Conservation (phyloP, 2,797 vertebrate genomes). For the Phrynocephalus guinanensis region DNA sequence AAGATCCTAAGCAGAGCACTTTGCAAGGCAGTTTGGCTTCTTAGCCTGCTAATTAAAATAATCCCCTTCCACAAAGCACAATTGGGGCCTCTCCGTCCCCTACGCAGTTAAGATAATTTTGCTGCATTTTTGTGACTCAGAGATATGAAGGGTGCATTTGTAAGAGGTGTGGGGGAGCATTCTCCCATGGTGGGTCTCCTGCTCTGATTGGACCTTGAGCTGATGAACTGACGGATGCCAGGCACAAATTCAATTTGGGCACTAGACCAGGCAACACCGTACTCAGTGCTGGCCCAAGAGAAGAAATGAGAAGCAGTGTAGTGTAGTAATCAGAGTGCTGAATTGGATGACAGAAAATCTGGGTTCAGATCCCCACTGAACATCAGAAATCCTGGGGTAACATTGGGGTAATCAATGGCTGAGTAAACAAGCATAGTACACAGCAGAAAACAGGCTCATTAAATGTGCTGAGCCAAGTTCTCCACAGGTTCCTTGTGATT, state of each 20-base stretch:
- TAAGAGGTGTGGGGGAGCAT: neutral
- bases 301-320: neutral
- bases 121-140: constrained; percentile 1
- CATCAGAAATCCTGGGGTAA: too few relatives aligned
- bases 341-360: too few relatives aligned
- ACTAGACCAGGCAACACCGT: too few relatives aligned
- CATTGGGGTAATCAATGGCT: too few relatives aligned
- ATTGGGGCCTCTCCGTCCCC: neutral
- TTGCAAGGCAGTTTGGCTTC: neutral
- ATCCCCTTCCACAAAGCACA: neutral
- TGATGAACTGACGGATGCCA: too few relatives aligned
- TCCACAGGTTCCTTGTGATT: too few relatives aligned
- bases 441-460: too few relatives aligned
- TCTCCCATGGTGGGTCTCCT: neutral
- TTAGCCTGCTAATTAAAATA: constrained; percentile 1
- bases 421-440: too few relatives aligned
- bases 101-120: constrained; percentile 1
- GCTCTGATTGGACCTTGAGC: neutral
- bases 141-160: neutral
- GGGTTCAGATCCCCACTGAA: too few relatives aligned
- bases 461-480: too few relatives aligned
- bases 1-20: constrained; percentile 4
- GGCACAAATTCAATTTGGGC: neutral
- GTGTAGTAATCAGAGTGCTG: too few relatives aligned
- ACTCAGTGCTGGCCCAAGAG: neutral